Base-by-base conservation (phyloP, 2,113 vertebrate species). In the Pomatorhinus ruficollis region DNA sequence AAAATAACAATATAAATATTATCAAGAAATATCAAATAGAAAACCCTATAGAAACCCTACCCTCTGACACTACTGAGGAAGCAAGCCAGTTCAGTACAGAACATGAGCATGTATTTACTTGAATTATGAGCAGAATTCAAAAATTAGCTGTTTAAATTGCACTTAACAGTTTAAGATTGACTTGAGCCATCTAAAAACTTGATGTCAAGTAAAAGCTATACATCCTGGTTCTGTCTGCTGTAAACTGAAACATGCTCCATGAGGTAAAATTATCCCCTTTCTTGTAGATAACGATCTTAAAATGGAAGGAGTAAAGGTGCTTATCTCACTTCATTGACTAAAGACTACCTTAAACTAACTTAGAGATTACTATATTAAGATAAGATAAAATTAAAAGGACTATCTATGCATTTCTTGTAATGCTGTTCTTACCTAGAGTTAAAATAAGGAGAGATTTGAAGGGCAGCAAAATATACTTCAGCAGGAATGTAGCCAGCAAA, bases 271-370 rank as follows among this genome's bases (percentile, higher is more conserved):
- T 77, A 95, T 71, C 22, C 50, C 49, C 28, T 83, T 83, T 84
- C 59, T 74, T 83, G 72, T 28, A 91, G 89, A 77, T 87, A 94
- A 61, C 11, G 21, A 66, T 74, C 77, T 81, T 68, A 88, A 93
- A 94, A 91, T 57, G 33, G 64, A 94, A 84, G 31, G 23, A 94
- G 33, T 81, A 94, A 93, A 96, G 72, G 91, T 87, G 72, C 47
- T 96, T 94, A 92, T 94, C 83, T 96, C 4, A 0, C 14, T 95
- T 52, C 87, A 95, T 30, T 92, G 83, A 91, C 87, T 91, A 59
- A 96, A 89, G 87, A 89, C 81, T 84, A 89, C 77, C 64, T 93
- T 94, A 92, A 91, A 89, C 68, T 89, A 94, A 94, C 77, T 87
- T 87, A 27, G 1, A 83, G 69, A 91, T 91, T 24, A 65, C 72